Evolutionary conservation across 2,888 invertebrate species (phyloP).

Genomic region (Mythimna ferrago): DNA sequence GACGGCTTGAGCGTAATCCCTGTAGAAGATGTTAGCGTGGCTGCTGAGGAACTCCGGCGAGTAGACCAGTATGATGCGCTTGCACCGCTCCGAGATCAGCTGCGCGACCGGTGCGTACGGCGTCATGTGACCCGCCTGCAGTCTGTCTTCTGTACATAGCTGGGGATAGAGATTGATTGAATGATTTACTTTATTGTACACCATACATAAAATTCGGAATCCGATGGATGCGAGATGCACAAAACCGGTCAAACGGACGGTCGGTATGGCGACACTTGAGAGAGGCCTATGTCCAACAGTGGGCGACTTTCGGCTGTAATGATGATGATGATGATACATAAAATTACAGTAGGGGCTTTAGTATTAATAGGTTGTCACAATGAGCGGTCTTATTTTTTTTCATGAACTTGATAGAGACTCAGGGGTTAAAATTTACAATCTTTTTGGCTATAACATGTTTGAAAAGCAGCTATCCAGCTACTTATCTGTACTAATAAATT

Average conservation of each 20-base stretch:
- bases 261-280: too few species aligned
- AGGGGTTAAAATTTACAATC: neutral
- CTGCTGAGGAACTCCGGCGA: slow-evolving; percentile 95
- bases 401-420: too few species aligned
- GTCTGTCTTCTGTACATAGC: slow-evolving; percentile 94
- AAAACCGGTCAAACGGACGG: too few species aligned
- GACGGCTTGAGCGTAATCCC: slow-evolving; percentile 95
- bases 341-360: too few species aligned
- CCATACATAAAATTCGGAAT: too few species aligned
- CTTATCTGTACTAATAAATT: neutral
- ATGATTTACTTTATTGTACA: too few species aligned
- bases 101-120: slow-evolving; percentile 93
- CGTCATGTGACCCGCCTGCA: slow-evolving; percentile 93
- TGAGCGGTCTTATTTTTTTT: too few species aligned
- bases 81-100: slow-evolving; percentile 94
- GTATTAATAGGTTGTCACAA: too few species aligned
- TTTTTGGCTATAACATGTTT: neutral
- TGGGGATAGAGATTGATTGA: slow-evolving; percentile 71
- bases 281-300: too few species aligned
- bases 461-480: neutral
- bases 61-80: slow-evolving; percentile 94
- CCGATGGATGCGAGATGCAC: too few species aligned
- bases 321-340: too few species aligned
- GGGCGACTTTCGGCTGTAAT: too few species aligned
- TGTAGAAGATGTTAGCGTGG: slow-evolving; percentile 94